These are phyloP conservation scores for Ostrea denselamellosa DNA, from an alignment of 1,140 invertebrate genomes.

Conservation along the genomic window DNA sequence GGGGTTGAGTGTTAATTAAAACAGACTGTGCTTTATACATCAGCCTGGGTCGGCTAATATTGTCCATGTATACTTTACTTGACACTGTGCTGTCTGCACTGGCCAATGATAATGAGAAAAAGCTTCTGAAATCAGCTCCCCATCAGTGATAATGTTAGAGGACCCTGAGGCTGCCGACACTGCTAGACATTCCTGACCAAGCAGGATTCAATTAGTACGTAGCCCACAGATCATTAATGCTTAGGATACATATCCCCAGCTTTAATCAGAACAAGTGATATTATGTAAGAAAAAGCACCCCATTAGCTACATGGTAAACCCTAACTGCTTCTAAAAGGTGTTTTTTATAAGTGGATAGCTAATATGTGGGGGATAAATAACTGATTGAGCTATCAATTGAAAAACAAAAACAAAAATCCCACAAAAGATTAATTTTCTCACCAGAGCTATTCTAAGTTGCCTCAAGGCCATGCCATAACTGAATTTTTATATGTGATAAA, in stretches of 20 bases:
- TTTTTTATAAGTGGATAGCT: background rate
- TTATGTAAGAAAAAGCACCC: slow-evolving; percentile 11
- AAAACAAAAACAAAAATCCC: too few species aligned
- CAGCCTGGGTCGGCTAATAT: background rate
- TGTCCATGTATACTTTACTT: background rate
- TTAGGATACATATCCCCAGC: background rate
- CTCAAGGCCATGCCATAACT: slow-evolving; percentile 25
- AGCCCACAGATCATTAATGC: background rate
- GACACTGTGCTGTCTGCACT: background rate
- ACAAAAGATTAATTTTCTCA: background rate
- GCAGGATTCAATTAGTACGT: slow-evolving; percentile 24
- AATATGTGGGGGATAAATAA: background rate
- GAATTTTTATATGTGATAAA: background rate
- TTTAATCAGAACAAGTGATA: background rate
- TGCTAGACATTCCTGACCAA: slow-evolving; percentile 16
- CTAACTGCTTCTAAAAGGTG: background rate
- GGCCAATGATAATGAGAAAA: slow-evolving; percentile 30
- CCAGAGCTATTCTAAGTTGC: background rate
- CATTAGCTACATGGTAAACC: background rate
- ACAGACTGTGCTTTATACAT: background rate
- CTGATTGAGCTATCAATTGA: background rate
- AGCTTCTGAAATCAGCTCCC: background rate
- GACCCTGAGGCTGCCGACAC: background rate
- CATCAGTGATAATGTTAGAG: slow-evolving; percentile 2
- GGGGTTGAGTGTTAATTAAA: slow-evolving; percentile 10